These are phyloP conservation scores for Tangara arthus DNA, from an alignment of 2,797 vertebrate genomes.

Conservation along the genomic window DNA sequence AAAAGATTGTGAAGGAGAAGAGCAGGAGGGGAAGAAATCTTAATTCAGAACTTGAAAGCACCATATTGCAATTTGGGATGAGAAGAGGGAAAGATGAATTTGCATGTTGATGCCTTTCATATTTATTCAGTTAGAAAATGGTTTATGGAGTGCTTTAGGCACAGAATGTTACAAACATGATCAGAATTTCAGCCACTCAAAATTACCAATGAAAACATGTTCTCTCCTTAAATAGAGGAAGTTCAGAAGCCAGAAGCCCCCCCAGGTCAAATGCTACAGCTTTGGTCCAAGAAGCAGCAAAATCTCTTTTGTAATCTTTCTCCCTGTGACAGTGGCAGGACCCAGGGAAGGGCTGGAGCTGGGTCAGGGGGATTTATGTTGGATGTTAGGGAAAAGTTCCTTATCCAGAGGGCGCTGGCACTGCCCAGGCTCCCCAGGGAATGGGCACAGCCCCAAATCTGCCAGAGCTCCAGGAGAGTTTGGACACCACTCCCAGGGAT, in stretches of 20 bases:
- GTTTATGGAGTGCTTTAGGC: background rate
- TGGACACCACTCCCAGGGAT: fast-evolving
- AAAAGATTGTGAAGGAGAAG: background rate
- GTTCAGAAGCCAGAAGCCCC: background rate
- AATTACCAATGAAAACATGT: background rate
- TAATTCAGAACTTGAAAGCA: background rate
- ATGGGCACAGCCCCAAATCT: fast-evolving
- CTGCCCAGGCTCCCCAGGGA: background rate
- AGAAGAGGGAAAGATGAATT: constrained; percentile 1
- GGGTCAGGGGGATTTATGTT: fast-evolving
- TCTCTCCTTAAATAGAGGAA: background rate
- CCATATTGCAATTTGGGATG: constrained; percentile 3
- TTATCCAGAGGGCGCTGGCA: background rate
- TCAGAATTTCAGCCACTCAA: background rate
- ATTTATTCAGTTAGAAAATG: constrained; percentile 7
- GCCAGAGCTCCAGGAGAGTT: background rate
- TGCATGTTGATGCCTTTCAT: background rate
- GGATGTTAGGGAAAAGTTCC: fast-evolving
- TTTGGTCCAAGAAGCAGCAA: background rate
- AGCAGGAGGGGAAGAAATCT: background rate
- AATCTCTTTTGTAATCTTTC: background rate
- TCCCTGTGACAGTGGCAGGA: background rate
- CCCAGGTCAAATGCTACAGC: background rate
- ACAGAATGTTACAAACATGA: background rate
- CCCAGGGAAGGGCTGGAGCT: fast-evolving